Base-by-base conservation (phyloP, 2,797 vertebrate species). In the Galagoides demidoff region DNA sequence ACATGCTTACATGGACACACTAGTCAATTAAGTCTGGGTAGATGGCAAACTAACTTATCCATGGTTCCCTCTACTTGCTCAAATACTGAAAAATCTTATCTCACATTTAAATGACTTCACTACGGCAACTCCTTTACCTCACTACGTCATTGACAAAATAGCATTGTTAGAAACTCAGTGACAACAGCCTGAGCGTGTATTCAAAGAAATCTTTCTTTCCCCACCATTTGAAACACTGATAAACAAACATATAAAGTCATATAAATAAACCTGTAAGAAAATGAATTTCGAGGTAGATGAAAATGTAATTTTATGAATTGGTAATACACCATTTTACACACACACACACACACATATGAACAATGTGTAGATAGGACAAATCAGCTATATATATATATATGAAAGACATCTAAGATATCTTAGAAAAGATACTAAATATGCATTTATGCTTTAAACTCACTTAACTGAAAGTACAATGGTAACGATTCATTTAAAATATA, bases 301-400 rank as follows among this genome's bases (percentile, higher is more conserved):
- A 96, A 74, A 66, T 19, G 79, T 2, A 92, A 91, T 66, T 27
- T 66, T 73, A 79, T 78, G 9, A 96, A 92, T 25, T 90, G 25
- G 13, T 43, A 95, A 89, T 70, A 87, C 20, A 70, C 12, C 57
- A 85, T 49, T 78, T 45, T 16, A 70, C 27, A 82, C 20, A 74
- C 0, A 22, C 27, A 82, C 20, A 74, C 0, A 22, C 1, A 39
- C 8, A 57, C 25, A 43, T 25, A 29, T 5, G 45, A 14, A 49
- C 63, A 29, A 49, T 78, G 29, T 61, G 3, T 52, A 89, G 45
- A 52, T 4, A 25, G 37, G 31, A 23, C 9, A 86, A 43, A 77
- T 59, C 7, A 86, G 14, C 31, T 95, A 81, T 49, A 37, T 63
- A 31, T 37, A 64, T 14, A 34, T 64, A 29, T 20, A 49, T n/a